A percentile compares a stretch with the other conserved stretches of the same genome.
Evolutionary conservation across 2,113 vertebrate species (phyloP).

Genomic region (Nannospalax galili): DNA sequence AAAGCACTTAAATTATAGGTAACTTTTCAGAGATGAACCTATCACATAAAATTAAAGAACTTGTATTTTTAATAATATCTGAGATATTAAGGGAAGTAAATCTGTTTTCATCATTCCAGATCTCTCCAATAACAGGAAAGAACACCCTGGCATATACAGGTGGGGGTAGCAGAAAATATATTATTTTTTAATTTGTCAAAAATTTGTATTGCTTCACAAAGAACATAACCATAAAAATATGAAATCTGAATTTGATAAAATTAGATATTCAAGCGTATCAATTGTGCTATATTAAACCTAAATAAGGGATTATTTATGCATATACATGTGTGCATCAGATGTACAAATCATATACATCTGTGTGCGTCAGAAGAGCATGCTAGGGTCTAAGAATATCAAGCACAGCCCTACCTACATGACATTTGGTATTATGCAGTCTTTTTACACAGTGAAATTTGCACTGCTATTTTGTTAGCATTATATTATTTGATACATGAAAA

Average conservation of each 20-base stretch:
- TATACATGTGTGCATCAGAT: not conserved
- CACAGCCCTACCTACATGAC: not conserved
- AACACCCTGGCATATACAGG: not conserved
- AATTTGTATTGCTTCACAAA: not conserved
- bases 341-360: not conserved
- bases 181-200: not conserved
- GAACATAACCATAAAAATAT: not conserved
- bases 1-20: not conserved
- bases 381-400: not conserved
- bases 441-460: not conserved
- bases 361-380: not conserved
- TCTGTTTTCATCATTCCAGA: not conserved
- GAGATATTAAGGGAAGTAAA: constrained; percentile 13
- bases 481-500: not conserved
- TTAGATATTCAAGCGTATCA: not conserved
- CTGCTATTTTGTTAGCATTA: not conserved
- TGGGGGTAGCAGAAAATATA: not conserved
- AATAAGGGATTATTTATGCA: not conserved
- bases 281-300: not conserved
- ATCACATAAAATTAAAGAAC: not conserved
- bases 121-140: not conserved
- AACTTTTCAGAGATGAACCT: constrained; percentile 15
- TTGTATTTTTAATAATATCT: constrained; percentile 10
- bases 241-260: not conserved
- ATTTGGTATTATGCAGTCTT: not conserved